A percentile compares a stretch with the other conserved stretches of the same genome.
Conservation (phyloP, 2,797 vertebrate genomes). For the Typhlichthys eigenmanni region DNA sequence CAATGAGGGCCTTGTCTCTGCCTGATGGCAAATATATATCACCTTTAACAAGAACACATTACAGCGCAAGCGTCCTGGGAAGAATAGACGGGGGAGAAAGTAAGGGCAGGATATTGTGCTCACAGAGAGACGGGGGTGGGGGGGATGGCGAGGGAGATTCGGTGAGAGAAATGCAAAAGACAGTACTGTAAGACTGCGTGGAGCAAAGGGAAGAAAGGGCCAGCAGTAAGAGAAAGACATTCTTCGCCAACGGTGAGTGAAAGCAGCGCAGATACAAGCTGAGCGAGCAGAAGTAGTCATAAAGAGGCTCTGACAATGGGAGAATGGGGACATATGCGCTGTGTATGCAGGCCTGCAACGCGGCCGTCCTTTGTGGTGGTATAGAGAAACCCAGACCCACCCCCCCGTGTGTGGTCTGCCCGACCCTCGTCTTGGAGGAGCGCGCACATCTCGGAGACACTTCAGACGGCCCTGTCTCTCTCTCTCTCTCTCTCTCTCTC, state of each 20-base stretch:
- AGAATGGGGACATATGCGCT: conserved; percentile 35
- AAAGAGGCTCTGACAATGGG: conserved; percentile 15
- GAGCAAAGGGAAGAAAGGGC: conserved; percentile 1
- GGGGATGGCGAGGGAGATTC: conserved; percentile 14
- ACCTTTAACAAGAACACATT: conserved; percentile 69
- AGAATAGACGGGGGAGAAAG: conserved; percentile 29
- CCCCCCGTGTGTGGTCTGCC: conserved; percentile 72
- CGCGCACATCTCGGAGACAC: conserved; percentile 67
- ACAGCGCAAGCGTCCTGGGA: conserved; percentile 58
- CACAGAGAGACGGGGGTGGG: conserved; percentile 22
- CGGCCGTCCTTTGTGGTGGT: conserved; percentile 57
- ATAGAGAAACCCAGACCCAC: conserved; percentile 28
- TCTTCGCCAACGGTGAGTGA: background rate
- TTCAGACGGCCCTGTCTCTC: conserved; percentile 65
- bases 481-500: conserved; percentile 25
- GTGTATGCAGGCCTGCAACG: conserved; percentile 41
- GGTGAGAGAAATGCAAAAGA: conserved; percentile 13
- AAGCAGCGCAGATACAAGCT: conserved; percentile 26
- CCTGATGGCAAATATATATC: conserved; percentile 65
- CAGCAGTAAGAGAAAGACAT: conserved; percentile 14
- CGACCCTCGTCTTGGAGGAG: conserved; percentile 58
- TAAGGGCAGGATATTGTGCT: conserved; percentile 46
- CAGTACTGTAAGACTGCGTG: conserved; percentile 7
- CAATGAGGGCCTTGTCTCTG: conserved; percentile 51
- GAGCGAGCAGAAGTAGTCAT: conserved; percentile 36